phyloP scores from a whole-genome alignment of 2,113 vertebrate genomes.

The Passer domesticus region DNA sequence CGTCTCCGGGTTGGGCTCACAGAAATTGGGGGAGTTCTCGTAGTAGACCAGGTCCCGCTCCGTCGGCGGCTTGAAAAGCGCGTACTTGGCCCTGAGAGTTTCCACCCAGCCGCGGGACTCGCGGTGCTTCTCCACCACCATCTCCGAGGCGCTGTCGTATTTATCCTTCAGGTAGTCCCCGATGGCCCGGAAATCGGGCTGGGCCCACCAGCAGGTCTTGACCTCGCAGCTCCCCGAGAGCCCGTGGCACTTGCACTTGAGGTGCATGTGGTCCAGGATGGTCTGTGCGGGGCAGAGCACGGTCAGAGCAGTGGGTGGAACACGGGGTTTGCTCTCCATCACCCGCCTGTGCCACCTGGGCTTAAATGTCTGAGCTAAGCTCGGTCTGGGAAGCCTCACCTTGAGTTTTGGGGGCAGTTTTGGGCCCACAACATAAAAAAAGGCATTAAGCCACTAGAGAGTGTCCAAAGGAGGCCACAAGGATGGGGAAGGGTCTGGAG shows the following conservation, averaged over 20 bases:
- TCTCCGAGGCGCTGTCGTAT: constrained; percentile 97
- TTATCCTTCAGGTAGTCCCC: constrained; percentile 98
- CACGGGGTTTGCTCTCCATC: fast-evolving
- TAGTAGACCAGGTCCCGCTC: constrained; percentile 98
- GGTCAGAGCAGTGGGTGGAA: neutral
- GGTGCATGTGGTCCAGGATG: constrained; percentile 97
- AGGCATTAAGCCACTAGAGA: neutral
- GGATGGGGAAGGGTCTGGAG: neutral
- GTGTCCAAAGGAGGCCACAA: neutral
- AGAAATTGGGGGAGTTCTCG: constrained; percentile 97
- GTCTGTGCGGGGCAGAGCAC: constrained; percentile 75
- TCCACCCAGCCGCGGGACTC: constrained; percentile 98
- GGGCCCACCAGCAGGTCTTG: constrained; percentile 99
- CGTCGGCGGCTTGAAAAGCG: constrained; percentile 94
- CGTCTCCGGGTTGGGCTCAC: constrained; percentile 94
- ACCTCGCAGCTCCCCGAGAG: constrained; percentile 97
- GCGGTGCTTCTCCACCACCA: constrained; percentile 97
- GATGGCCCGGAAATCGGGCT: constrained; percentile 93
- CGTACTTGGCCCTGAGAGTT: constrained; percentile 93
- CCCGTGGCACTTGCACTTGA: constrained; percentile 97
- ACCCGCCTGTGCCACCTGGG: neutral
- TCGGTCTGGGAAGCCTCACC: neutral
- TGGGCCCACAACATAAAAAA: neutral
- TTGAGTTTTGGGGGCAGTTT: neutral
- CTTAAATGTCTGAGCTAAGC: neutral